These are phyloP conservation scores for Meliscaeva auricollis DNA, from an alignment of 2,888 invertebrate genomes.

Conservation along the genomic window DNA sequence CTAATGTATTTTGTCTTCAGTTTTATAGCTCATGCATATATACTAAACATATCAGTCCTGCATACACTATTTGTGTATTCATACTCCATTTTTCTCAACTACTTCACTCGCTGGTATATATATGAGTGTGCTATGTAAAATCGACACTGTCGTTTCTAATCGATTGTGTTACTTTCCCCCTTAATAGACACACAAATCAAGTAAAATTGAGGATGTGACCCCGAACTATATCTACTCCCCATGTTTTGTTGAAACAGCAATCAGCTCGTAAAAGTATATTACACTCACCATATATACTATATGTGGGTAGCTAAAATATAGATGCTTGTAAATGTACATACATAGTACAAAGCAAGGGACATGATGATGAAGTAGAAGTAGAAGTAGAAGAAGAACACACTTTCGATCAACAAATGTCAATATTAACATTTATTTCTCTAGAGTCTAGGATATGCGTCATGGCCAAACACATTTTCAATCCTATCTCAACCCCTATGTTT, in stretches of 20 bases:
- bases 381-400: slow-evolving; percentile 8
- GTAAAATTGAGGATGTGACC: slow-evolving; percentile 16
- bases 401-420: slow-evolving; percentile 70
- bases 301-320: slow-evolving; percentile 8
- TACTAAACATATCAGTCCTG: not conserved
- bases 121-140: not conserved
- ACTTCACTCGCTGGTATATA: not conserved
- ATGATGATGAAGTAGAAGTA: not conserved
- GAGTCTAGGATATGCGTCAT: slow-evolving; percentile 29
- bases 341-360: not conserved
- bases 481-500: not conserved
- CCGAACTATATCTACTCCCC: slow-evolving; percentile 6
- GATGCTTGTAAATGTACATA: not conserved
- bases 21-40: slow-evolving; percentile 2
- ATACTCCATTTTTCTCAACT: not conserved
- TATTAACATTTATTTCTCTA: slow-evolving; percentile 61
- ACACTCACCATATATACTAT: not conserved
- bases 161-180: slow-evolving; percentile 58
- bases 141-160: slow-evolving; percentile 46
- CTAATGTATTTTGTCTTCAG: slow-evolving; percentile 24
- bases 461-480: slow-evolving; percentile 1
- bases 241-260: slow-evolving; percentile 16
- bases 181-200: slow-evolving; percentile 54
- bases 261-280: slow-evolving; percentile 37
- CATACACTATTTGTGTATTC: not conserved